Conservation (phyloP, 2,888 invertebrate species). For the Phalera bucephala region DNA sequence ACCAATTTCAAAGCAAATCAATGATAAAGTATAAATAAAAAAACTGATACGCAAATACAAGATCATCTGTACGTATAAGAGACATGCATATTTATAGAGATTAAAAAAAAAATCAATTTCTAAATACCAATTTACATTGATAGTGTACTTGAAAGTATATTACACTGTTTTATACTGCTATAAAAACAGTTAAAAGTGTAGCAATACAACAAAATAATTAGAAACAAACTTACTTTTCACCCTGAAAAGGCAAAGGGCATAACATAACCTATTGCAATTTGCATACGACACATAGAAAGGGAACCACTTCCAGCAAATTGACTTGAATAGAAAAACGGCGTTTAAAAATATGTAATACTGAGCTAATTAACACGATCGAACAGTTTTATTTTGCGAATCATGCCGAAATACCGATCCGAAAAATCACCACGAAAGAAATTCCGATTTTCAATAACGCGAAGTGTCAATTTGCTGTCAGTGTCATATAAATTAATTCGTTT, state of each 20-base stretch:
- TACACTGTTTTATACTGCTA: too few relatives aligned
- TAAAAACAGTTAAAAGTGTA: too few relatives aligned
- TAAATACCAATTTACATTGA: too few relatives aligned
- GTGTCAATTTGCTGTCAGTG: constrained; percentile 20
- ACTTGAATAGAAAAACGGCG: constrained; percentile 12
- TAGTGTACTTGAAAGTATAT: too few relatives aligned
- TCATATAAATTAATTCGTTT: constrained; percentile 15
- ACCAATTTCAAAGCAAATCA: too few relatives aligned
- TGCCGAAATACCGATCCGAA: constrained; percentile 36
- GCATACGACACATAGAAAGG: constrained; percentile 33
- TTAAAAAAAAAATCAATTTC: too few relatives aligned
- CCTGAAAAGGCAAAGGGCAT: constrained; percentile 53
- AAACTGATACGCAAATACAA: too few relatives aligned
- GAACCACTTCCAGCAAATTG: constrained; percentile 12
- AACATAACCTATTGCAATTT: constrained; percentile 66
- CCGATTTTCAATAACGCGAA: constrained; percentile 25
- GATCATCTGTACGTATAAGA: too few relatives aligned
- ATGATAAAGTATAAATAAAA: too few relatives aligned
- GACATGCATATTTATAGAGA: too few relatives aligned
- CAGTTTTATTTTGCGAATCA: constrained; percentile 32
- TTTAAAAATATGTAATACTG: constrained; percentile 13
- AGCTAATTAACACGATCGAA: constrained; percentile 20
- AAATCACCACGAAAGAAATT: constrained; percentile 39
- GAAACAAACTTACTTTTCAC: constrained; percentile 57
- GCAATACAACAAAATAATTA: too few relatives aligned